Percentiles rank a stretch among this genome's conserved stretches.
These are phyloP conservation scores for Gymnorhina tibicen DNA, from an alignment of 2,113 vertebrate species.

Conservation along the genomic window DNA sequence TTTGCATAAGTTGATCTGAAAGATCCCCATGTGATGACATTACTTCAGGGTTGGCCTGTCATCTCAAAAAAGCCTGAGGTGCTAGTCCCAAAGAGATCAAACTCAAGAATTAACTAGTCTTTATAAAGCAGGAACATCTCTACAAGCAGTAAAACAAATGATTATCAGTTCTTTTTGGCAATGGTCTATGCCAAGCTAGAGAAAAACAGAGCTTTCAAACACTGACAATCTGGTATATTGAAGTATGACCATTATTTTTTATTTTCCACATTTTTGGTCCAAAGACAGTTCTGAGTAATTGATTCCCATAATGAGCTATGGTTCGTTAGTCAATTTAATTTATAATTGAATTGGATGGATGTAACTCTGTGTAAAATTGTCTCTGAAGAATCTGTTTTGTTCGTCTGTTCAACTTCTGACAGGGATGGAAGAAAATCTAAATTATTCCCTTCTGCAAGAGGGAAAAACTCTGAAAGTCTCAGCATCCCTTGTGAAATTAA, in stretches of 20 bases:
- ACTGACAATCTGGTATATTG: constrained; percentile 86
- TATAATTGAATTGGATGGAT: constrained; percentile 94
- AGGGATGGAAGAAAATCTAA: constrained; percentile 83
- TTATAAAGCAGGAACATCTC: constrained; percentile 74
- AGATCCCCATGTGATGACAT: constrained; percentile 69
- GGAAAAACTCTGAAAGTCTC: constrained; percentile 75
- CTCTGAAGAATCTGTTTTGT: constrained; percentile 88
- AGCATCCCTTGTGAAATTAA: constrained; percentile 82
- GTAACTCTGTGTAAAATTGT: constrained; percentile 89
- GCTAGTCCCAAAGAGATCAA: constrained; percentile 71
- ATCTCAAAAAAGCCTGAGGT: constrained; percentile 71
- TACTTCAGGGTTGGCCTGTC: constrained; percentile 73
- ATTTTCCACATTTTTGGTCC: constrained; percentile 88
- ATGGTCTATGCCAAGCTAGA: constrained; percentile 78
- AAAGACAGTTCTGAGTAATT: constrained; percentile 92
- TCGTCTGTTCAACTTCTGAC: constrained; percentile 86
- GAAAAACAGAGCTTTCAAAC: constrained; percentile 85
- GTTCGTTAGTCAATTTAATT: constrained; percentile 95
- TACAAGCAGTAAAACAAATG: constrained; percentile 80
- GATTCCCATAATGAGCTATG: constrained; percentile 93
- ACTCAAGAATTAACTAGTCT: constrained; percentile 79
- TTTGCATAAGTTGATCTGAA: constrained; percentile 84
- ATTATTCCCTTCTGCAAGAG: constrained; percentile 79
- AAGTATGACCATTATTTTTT: constrained; percentile 88
- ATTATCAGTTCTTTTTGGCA: constrained; percentile 82